Evolutionary conservation across 2,888 invertebrate genomes (phyloP), one percentile per base, ranked within the genome.

Genomic region (Lochmaea crataegi): DNA sequence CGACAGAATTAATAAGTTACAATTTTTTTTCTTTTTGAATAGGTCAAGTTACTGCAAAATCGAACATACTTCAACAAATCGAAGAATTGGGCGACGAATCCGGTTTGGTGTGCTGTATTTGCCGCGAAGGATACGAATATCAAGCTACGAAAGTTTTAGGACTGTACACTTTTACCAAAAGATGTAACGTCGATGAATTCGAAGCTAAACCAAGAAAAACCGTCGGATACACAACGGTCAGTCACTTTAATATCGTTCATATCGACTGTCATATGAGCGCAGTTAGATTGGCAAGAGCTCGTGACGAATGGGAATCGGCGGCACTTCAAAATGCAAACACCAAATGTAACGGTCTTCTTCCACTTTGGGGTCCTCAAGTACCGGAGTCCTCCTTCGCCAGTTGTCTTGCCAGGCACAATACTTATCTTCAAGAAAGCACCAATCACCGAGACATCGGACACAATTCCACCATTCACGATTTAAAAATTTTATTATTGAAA

Each of bases 281-380:
- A 38, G 98, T 99, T n/a, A 70, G 70, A 71, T 80, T 87, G 69
- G 87, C 87, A 9, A 79, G 87, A 72, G 86, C 86, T 85, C 91
- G 98, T 72, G 98, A 98, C 82, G 98, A 99, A 87, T 99, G 98
- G 99, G 98, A 98, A 85, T 96, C 97, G 75, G 99, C 99, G 0
- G 96, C 97, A 6, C 89, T 99, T 57, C 99, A 99, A 87, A 99
- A 99, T 87, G 98, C 98, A 1, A 98, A 98, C 84, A 99, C 98
- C 0, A 94, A 95, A 78, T 99, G 99, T 87, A 99, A 99, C 87
- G 98, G 98, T 0, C 88, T 99, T 76, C 89, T 99, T 79, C 99
- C 99, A 0, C 89, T 99, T 64, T 98, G 98, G 97, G 98, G 98
- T 0, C 97, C 98, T 7, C 94, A 95, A 82, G 96, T 97, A 7